These are phyloP conservation scores for Holocentrus rufus DNA, from an alignment of 2,797 vertebrate genomes.

Conservation along the genomic window DNA sequence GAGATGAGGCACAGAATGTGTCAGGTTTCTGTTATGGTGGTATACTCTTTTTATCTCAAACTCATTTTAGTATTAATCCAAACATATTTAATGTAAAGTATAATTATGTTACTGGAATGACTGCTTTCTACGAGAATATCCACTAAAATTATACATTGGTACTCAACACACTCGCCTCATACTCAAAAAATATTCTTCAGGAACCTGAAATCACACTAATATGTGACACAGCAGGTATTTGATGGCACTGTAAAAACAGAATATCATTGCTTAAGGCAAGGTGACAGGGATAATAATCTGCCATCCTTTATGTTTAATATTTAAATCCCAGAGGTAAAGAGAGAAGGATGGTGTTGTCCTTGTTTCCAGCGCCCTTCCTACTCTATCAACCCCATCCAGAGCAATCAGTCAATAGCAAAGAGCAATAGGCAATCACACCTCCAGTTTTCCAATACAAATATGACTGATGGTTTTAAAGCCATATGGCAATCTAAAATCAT, in stretches of 20 bases:
- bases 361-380: constrained; percentile 77
- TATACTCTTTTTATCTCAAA: neutral
- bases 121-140: neutral
- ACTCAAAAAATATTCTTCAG: constrained; percentile 47
- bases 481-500: constrained; percentile 29
- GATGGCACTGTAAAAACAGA: constrained; percentile 85
- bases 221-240: constrained; percentile 89
- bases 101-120: constrained; percentile 11
- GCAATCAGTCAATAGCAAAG: constrained; percentile 62
- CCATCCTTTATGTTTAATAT: constrained; percentile 92
- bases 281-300: constrained; percentile 87
- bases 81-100: constrained; percentile 17
- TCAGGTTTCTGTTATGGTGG: too few relatives aligned
- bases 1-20: too few relatives aligned
- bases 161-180: constrained; percentile 56
- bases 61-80: constrained; percentile 11
- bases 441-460: constrained; percentile 42
- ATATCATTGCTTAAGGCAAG: constrained; percentile 92
- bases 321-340: constrained; percentile 81
- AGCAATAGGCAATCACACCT: constrained; percentile 40
- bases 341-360: constrained; percentile 79
- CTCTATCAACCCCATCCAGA: constrained; percentile 58
- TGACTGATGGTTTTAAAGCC: constrained; percentile 41
- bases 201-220: constrained; percentile 83
- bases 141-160: constrained; percentile 30